These are phyloP conservation scores for Holcopasites calliopsidis DNA, from an alignment of 1,140 invertebrate species.

Conservation along the genomic window DNA sequence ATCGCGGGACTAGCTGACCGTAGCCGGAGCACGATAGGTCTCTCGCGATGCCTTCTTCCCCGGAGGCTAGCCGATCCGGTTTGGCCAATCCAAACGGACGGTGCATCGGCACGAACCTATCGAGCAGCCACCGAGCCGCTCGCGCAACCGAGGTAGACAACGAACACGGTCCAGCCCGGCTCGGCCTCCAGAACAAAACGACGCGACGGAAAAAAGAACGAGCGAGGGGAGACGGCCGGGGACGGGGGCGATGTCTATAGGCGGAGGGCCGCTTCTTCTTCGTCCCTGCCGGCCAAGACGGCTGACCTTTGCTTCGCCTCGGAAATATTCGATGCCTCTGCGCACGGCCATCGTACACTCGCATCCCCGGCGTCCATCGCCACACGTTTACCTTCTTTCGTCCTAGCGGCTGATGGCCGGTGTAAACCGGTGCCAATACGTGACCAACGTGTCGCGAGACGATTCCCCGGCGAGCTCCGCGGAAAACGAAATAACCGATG, in stretches of 20 bases:
- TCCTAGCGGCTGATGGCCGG: no score
- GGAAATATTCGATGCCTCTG: background rate
- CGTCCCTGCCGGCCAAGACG: background rate
- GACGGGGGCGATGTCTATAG: conserved; percentile 12
- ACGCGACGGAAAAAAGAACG: background rate
- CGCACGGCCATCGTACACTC: background rate
- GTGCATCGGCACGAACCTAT: conserved; percentile 56
- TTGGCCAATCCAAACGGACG: conserved; percentile 52
- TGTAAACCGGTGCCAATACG: background rate
- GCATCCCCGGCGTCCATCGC: background rate
- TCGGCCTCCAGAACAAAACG: conserved; percentile 26
- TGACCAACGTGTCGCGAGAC: background rate
- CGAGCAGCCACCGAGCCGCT: conserved; percentile 24
- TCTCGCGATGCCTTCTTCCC: conserved; percentile 29
- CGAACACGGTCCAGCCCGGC: background rate
- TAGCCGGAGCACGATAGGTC: conserved; percentile 43
- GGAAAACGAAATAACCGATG: background rate
- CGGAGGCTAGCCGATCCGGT: conserved; percentile 59
- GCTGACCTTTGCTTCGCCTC: conserved; percentile 12
- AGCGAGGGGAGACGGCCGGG: conserved; percentile 13
- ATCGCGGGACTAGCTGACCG: conserved; percentile 61
- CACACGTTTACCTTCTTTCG: background rate
- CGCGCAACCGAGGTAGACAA: conserved; percentile 28
- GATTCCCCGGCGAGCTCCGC: background rate
- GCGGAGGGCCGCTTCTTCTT: background rate